Percentiles rank a stretch among this genome's conserved stretches.
Evolutionary conservation across 1,140 invertebrate species (phyloP).

Genomic region (Drosophila burlai): DNA sequence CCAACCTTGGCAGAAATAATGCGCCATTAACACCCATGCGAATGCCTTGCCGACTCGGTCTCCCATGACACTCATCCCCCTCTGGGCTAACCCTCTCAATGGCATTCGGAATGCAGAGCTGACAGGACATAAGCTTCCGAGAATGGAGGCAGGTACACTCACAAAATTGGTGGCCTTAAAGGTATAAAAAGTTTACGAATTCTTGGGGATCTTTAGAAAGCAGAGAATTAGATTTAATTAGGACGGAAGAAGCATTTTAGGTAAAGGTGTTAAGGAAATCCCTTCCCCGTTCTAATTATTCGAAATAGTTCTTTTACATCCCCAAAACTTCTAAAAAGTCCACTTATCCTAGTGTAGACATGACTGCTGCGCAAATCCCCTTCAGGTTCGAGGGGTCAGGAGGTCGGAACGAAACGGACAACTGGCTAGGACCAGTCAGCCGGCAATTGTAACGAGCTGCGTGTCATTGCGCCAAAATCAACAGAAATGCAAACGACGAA

Average conservation of each 20-base stretch:
- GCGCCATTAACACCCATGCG: constrained; percentile 41
- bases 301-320: too few relatives aligned
- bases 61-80: constrained; percentile 21
- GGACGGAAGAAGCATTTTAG: not conserved
- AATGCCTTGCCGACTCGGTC: constrained; percentile 14
- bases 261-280: too few relatives aligned
- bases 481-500: constrained; percentile 82
- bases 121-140: constrained; percentile 27
- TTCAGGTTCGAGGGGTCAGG: constrained; percentile 8
- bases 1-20: constrained; percentile 26
- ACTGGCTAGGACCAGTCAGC: constrained; percentile 35
- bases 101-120: constrained; percentile 40
- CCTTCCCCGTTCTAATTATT: not conserved
- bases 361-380: constrained; percentile 42
- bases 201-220: not conserved
- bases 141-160: constrained; percentile 6
- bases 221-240: not conserved
- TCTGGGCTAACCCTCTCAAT: not conserved
- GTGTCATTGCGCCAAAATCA: constrained; percentile 81
- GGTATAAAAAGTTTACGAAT: not conserved
- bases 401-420: constrained; percentile 15
- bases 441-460: constrained; percentile 74
- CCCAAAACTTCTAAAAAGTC: not conserved
- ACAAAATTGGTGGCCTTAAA: not conserved
- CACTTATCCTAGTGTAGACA: constrained; percentile 15